Evolutionary conservation across 2,888 invertebrate genomes (phyloP).

Genomic region (Drosophila buzzatii): DNA sequence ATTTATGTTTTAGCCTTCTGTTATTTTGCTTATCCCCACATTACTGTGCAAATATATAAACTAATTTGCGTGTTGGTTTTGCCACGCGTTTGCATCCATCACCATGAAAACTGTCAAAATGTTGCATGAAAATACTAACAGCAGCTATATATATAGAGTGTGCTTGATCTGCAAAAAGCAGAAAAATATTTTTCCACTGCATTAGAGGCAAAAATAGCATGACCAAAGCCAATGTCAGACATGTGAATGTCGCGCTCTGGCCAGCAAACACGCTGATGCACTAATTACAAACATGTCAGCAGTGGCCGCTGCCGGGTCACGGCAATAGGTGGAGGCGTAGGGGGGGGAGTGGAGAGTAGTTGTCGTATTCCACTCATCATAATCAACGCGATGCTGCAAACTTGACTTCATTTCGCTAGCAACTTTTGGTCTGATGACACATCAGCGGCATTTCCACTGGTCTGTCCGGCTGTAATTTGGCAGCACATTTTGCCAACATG

Average conservation of each 20-base stretch:
- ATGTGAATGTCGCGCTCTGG: conserved; percentile 26
- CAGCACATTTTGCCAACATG: conserved; percentile 29
- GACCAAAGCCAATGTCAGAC: conserved; percentile 45
- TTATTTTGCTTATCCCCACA: neutral
- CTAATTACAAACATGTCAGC: conserved; percentile 77
- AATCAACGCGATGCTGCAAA: conserved; percentile 24
- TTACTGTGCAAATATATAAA: conserved; percentile 45
- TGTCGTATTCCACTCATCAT: conserved; percentile 32
- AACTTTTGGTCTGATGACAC: conserved; percentile 20
- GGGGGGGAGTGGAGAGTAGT: neutral
- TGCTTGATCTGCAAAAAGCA: neutral
- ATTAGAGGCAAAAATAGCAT: conserved; percentile 39
- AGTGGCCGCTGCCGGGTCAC: conserved; percentile 23
- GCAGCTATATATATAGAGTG: neutral
- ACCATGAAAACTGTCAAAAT: conserved; percentile 22
- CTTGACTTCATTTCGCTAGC: conserved; percentile 27
- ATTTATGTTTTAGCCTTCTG: conserved; percentile 6
- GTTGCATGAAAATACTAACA: conserved; percentile 8
- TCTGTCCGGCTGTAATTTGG: conserved; percentile 45
- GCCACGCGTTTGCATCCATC: conserved; percentile 35
- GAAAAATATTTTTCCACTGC: conserved; percentile 27
- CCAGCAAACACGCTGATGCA: conserved; percentile 33
- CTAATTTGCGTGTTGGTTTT: conserved; percentile 64
- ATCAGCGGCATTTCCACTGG: conserved; percentile 27
- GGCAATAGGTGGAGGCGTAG: conserved; percentile 6